These are phyloP conservation scores for Astreopora myriophthalma DNA, from an alignment of 64 coral and sea anemone genomes.

Conservation along the genomic window DNA sequence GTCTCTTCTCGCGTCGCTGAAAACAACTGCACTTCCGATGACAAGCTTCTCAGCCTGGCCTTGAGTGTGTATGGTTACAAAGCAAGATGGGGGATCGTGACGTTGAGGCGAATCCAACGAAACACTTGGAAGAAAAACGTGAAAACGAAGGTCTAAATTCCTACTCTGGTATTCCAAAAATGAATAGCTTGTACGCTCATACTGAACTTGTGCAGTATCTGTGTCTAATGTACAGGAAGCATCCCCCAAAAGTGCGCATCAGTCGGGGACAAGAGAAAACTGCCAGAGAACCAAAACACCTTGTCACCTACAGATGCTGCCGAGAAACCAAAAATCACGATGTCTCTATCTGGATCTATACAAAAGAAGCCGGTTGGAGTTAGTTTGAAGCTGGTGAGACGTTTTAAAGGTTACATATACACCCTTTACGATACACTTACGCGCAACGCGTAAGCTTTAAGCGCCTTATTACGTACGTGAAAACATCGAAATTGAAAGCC, in stretches of 20 bases:
- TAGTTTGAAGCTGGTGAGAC: slow-evolving; percentile 24
- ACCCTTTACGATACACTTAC: background rate
- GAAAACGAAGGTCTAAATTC: slow-evolving; percentile 34
- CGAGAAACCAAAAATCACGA: slow-evolving; percentile 63
- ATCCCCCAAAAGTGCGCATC: background rate
- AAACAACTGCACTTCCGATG: slow-evolving; percentile 21
- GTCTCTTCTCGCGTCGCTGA: background rate
- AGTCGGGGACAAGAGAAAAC: slow-evolving; percentile 52
- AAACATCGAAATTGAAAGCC: background rate
- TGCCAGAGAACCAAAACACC: background rate
- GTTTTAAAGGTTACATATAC: background rate
- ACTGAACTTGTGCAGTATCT: slow-evolving; percentile 49
- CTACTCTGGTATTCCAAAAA: slow-evolving; percentile 20
- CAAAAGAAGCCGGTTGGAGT: slow-evolving; percentile 38
- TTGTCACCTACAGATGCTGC: background rate
- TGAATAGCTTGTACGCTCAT: background rate
- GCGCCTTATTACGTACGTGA: background rate
- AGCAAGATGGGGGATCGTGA: slow-evolving; percentile 22
- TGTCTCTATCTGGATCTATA: slow-evolving; percentile 45
- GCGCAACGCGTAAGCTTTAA: no score
- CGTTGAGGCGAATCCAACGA: background rate
- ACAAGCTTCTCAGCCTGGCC: background rate
- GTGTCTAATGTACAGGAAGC: slow-evolving; percentile 45
- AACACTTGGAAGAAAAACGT: background rate
- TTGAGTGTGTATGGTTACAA: background rate